Conservation (phyloP, 1,140 invertebrate genomes). For the Bombus sibiricus region DNA sequence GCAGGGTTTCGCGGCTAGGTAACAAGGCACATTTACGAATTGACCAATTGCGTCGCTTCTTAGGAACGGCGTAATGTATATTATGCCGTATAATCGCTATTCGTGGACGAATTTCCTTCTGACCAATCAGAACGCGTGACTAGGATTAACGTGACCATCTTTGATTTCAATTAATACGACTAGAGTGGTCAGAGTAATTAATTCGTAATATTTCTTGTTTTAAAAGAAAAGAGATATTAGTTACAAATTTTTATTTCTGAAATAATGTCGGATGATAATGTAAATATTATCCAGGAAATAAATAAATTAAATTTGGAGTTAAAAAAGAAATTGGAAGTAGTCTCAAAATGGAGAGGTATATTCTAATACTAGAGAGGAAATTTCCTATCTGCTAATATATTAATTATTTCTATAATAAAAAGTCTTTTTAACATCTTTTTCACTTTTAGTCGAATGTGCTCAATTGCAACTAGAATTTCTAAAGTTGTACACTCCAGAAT, state of each 20-base stretch:
- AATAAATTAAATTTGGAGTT: constrained; percentile 31
- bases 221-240: neutral
- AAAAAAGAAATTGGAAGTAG: constrained; percentile 42
- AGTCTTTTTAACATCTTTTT: too few species aligned
- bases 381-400: too few species aligned
- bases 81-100: too few species aligned
- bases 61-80: too few species aligned
- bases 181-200: neutral
- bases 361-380: too few species aligned
- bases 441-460: constrained; percentile 47
- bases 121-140: neutral
- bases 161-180: neutral
- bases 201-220: neutral
- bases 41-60: neutral
- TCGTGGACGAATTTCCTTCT: neutral
- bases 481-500: constrained; percentile 44
- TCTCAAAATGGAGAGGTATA: constrained; percentile 51
- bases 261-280: neutral
- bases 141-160: neutral
- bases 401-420: neutral
- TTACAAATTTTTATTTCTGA: neutral
- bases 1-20: neutral
- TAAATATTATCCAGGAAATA: constrained; percentile 14
- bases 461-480: constrained; percentile 50
- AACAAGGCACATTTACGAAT: neutral